Evolutionary conservation across 2,797 vertebrate species (phyloP), one percentile per base, ranked within the genome.

Genomic region (Mionectes olivaceus): DNA sequence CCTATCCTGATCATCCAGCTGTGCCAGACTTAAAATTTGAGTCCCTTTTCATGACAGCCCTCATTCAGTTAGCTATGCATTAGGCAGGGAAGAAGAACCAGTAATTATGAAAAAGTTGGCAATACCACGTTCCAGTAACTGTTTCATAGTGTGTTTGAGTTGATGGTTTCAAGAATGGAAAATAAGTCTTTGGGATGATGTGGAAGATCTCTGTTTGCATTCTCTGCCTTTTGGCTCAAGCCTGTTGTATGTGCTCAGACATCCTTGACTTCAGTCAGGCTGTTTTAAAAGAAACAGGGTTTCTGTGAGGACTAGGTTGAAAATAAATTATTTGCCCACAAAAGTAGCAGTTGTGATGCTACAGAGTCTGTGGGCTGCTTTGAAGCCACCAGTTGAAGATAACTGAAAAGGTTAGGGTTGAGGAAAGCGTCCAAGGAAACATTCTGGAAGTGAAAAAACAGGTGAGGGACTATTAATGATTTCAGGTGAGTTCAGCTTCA

Each of bases 161-260:
- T 50, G 53, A 61, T 85, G 65, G 55, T 55, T 93, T 84, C 35
- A 39, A 33, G 71, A 83, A 46, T 19, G 65, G 83, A 77, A 86
- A 86, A 56, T 43, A 19, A 74, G 16, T 18, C 52, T 49, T 73
- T 44, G 53, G 53, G 50, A 55, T 87, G 69, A 23, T 8, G 21
- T 32, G 33, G 47, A 79, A 79, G 78, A 46, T 69, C 35, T 82
- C 44, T 50, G 32, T 64, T 68, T 56, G 64, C 9, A 2, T 55
- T 39, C 22, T 46, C 28, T 59, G 43, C 57, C 41, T 64, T 75
- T 73, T 65, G 65, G 65, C 88, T 91, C 0, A 0, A 74, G 71
- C 39, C 30, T 63, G n/a, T 67, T 0, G 0, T n/a, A 57, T 1
- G 0, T 56, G 43, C 60, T 85, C 28, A 23, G 59, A 30, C 50